Percentiles rank a stretch among this genome's conserved stretches.
phyloP scores from a whole-genome alignment of 1,140 invertebrate genomes.

The Hesperophylax magnus region DNA sequence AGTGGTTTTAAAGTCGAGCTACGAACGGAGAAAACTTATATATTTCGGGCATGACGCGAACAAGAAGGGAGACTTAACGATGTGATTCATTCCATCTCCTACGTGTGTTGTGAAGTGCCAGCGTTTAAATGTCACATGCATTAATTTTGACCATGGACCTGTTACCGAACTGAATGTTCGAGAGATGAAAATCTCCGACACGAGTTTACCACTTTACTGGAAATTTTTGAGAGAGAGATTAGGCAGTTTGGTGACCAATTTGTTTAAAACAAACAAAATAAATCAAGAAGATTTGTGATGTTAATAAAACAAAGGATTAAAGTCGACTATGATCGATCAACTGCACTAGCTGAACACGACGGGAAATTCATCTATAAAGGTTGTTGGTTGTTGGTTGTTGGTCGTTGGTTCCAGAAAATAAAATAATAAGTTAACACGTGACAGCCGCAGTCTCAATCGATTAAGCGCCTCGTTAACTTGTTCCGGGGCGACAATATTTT shows the following conservation, averaged over 20 bases:
- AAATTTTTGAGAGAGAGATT: too few relatives aligned
- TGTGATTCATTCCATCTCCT: slow-evolving; percentile 21
- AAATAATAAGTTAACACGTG: slow-evolving; percentile 3
- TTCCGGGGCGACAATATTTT: slow-evolving; percentile 31
- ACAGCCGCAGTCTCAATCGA: slow-evolving; percentile 35
- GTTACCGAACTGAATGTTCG: neutral
- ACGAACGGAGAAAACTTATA: neutral
- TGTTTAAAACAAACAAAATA: too few relatives aligned
- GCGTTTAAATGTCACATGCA: slow-evolving; percentile 39
- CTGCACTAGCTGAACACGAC: neutral
- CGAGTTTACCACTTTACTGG: too few relatives aligned
- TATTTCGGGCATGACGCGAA: slow-evolving; percentile 4
- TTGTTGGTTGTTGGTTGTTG: too few relatives aligned
- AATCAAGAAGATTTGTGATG: too few relatives aligned
- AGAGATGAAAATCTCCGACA: neutral
- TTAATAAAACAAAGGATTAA: too few relatives aligned
- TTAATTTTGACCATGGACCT: slow-evolving; percentile 13
- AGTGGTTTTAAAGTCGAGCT: neutral
- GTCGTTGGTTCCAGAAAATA: neutral
- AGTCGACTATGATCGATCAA: slow-evolving; percentile 2
- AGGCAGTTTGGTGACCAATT: too few relatives aligned
- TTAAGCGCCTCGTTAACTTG: slow-evolving; percentile 37
- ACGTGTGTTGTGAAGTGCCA: slow-evolving; percentile 40
- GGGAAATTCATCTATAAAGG: neutral
- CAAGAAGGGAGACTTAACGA: neutral